A percentile compares a stretch with the other conserved stretches of the same genome.
Evolutionary conservation across 2,113 vertebrate genomes (phyloP).

Genomic region (Phainopepla nitens): DNA sequence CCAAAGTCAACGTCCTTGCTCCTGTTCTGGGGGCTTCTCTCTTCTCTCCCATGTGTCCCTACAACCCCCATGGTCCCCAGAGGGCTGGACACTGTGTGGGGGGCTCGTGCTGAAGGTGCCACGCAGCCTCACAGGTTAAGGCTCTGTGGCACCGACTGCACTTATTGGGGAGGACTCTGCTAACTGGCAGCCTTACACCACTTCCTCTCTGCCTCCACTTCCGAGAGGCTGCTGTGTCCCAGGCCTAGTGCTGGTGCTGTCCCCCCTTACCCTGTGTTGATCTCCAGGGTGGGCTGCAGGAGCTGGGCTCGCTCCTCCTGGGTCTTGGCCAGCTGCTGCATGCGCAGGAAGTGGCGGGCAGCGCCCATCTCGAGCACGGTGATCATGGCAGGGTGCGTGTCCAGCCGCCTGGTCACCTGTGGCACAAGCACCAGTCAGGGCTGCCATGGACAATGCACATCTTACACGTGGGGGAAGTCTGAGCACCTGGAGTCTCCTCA

Average conservation of each 20-base stretch:
- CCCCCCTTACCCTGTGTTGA: slow-evolving; percentile 85
- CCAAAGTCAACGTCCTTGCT: neutral
- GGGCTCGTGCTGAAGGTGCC: fast-evolving
- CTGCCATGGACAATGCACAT: fast-evolving
- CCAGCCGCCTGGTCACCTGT: slow-evolving; percentile 89
- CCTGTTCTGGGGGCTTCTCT: neutral
- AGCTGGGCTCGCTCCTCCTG: slow-evolving; percentile 91
- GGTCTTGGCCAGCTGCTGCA: slow-evolving; percentile 90
- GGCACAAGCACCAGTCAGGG: neutral
- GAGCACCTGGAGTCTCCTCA: neutral
- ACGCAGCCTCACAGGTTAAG: neutral
- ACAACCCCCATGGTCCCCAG: neutral
- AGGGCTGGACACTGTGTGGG: neutral
- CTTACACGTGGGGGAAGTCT: neutral
- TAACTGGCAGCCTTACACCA: neutral
- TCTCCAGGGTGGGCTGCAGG: slow-evolving; percentile 94
- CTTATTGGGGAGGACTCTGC: neutral
- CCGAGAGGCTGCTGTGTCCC: too few relatives aligned
- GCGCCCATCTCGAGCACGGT: slow-evolving; percentile 98
- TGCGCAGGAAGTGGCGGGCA: slow-evolving; percentile 93
- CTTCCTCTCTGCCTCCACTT: neutral
- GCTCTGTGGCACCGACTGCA: neutral
- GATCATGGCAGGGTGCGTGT: slow-evolving; percentile 96
- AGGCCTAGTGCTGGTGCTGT: neutral
- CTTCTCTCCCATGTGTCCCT: neutral